phyloP scores from a whole-genome alignment of 2,888 invertebrate genomes.

The Melieria crassipennis region DNA sequence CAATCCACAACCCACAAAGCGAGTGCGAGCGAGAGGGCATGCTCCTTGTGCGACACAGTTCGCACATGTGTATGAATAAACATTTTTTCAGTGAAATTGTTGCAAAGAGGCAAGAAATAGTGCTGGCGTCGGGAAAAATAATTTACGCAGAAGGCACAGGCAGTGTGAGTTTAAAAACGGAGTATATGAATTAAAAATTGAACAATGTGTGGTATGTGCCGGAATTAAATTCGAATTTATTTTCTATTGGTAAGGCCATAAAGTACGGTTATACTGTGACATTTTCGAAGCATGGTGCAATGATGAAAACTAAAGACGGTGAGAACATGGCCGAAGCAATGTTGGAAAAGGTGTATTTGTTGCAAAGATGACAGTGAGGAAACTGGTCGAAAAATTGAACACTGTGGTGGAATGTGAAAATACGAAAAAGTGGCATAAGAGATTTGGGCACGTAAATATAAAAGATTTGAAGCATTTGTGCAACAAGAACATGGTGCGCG shows the following conservation, averaged over 20 bases:
- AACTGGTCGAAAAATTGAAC: too few species aligned
- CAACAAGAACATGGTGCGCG: conserved; percentile 11
- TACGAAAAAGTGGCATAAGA: not conserved
- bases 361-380: conserved; percentile 9
- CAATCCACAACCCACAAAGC: not conserved
- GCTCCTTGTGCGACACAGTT: conserved; percentile 2
- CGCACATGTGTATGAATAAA: conserved; percentile 11
- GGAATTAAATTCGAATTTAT: conserved; percentile 32
- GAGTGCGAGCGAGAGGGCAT: not conserved
- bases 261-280: conserved; percentile 26
- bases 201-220: conserved; percentile 9
- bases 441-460: conserved; percentile 4
- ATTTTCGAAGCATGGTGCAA: conserved; percentile 18
- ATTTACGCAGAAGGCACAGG: not conserved
- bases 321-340: conserved; percentile 13
- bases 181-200: not conserved
- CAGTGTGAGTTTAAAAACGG: not conserved
- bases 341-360: conserved; percentile 23
- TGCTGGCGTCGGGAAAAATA: not conserved
- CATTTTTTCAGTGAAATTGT: conserved; percentile 1
- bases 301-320: conserved; percentile 23
- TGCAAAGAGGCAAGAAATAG: conserved; percentile 5
- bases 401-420: conserved; percentile 10
- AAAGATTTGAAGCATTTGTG: conserved; percentile 13
- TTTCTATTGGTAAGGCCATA: conserved; percentile 29